Conservation (phyloP, 2,113 vertebrate genomes). For the Anseranas semipalmata region DNA sequence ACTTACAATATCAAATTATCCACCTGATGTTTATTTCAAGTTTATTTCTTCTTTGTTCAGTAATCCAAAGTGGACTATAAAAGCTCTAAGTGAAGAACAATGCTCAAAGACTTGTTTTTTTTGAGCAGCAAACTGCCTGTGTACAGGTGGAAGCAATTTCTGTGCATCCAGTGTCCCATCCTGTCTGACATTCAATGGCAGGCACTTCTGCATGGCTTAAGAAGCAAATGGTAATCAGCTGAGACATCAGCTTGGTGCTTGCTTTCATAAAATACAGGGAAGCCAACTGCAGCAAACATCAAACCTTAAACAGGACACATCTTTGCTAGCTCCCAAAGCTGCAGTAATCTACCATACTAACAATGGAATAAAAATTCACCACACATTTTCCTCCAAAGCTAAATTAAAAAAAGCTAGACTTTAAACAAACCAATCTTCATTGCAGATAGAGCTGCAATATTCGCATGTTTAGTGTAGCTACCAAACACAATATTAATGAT, state of each 20-base stretch:
- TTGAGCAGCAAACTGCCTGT: background rate
- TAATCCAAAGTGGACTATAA: background rate
- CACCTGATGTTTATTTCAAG: background rate
- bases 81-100: background rate
- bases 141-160: background rate
- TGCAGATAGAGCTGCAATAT: background rate
- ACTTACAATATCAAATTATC: background rate
- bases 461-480: background rate
- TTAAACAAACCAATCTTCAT: background rate
- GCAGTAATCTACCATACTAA: background rate
- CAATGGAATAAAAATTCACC: background rate
- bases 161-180: background rate
- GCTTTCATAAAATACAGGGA: background rate
- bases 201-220: background rate
- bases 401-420: background rate
- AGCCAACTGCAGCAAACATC: background rate
- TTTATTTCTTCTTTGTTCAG: background rate
- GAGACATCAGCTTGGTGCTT: background rate
- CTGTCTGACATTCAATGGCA: background rate
- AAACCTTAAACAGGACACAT: background rate
- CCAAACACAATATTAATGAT: background rate
- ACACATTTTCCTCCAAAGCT: fast-evolving
- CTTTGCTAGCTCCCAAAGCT: background rate
- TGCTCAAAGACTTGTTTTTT: background rate
- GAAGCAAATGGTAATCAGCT: background rate